Evolutionary conservation across 2,888 invertebrate species (phyloP), one percentile per base, ranked within the genome.

Genomic region (Chaetoderma sp.): DNA sequence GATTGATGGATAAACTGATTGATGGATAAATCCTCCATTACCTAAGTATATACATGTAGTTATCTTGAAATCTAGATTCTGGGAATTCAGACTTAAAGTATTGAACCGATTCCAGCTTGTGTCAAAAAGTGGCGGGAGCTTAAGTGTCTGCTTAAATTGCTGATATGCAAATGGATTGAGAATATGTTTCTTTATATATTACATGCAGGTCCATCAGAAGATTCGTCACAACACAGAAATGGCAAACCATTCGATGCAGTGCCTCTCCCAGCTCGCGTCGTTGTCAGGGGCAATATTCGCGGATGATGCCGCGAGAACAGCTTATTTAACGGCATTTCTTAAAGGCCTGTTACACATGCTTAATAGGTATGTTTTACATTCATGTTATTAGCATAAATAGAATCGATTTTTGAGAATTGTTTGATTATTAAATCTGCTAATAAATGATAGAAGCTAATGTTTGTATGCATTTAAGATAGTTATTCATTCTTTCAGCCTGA

Each of bases 241-340:
- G 76, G 90, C 92, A 8, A 92, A 92, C 82, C 92, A 93, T 68
- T 92, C 94, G 0, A 87, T 95, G 63, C 92, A 91, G 59, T 95
- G 95, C 85, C 88, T 96, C 50, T 92, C 93, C 10, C 95, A 95
- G 83, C 87, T 96, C 64, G 91, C 92, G 0, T 91, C 92, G 18
- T 83, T 93, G 32, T 90, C 90, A 80, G 92, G 92, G 4, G 86
- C 87, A 2, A 86, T 92, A 5, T 84, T 91, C 64, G 77, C 81
- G 30, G 86, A 86, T 61, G 88, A 89, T 39, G 88, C 89, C 57
- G 83, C 87, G 1, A 86, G 89, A 67, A 73, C 89, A 4, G 87
- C 89, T 52, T 93, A 92, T 79, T 82, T 92, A 4, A 87, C 88
- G 10, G 87, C 87, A 63, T 92, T 90, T 77, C 80, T 92, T 73